phyloP scores from a whole-genome alignment of 2,113 vertebrate species.

The Cygnus buccinator region DNA sequence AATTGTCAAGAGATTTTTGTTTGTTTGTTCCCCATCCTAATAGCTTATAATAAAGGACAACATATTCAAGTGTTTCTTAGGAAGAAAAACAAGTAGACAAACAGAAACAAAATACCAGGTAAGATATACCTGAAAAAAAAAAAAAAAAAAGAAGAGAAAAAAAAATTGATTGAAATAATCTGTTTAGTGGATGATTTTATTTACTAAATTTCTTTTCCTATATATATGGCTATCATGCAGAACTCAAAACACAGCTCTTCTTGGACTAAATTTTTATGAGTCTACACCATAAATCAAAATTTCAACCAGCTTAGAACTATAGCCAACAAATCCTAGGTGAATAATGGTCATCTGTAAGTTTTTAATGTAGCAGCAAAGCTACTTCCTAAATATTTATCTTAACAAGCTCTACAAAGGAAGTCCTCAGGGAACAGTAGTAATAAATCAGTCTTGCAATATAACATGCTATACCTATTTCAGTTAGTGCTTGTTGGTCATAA shows the following conservation, averaged over 20 bases:
- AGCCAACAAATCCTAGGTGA: neutral
- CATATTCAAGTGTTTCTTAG: neutral
- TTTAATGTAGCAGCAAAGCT: neutral
- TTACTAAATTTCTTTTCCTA: neutral
- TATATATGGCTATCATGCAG: fast-evolving
- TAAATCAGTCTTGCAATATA: neutral
- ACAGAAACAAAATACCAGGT: neutral
- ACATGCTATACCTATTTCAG: neutral
- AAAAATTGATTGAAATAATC: neutral
- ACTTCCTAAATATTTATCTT: neutral
- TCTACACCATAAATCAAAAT: neutral
- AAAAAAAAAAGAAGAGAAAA: neutral
- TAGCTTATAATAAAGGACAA: neutral
- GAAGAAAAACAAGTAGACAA: neutral
- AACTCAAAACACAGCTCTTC: neutral
- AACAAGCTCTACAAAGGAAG: neutral
- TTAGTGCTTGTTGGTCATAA: neutral
- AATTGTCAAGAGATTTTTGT: neutral
- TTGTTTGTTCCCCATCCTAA: neutral
- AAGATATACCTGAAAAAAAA: neutral
- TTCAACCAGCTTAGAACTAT: neutral
- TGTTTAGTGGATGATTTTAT: neutral
- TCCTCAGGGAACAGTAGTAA: neutral
- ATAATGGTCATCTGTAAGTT: neutral
- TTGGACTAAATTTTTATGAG: neutral